phyloP scores from a whole-genome alignment of 1,140 invertebrate genomes.

The Daktulosphaira vitifoliae region DNA sequence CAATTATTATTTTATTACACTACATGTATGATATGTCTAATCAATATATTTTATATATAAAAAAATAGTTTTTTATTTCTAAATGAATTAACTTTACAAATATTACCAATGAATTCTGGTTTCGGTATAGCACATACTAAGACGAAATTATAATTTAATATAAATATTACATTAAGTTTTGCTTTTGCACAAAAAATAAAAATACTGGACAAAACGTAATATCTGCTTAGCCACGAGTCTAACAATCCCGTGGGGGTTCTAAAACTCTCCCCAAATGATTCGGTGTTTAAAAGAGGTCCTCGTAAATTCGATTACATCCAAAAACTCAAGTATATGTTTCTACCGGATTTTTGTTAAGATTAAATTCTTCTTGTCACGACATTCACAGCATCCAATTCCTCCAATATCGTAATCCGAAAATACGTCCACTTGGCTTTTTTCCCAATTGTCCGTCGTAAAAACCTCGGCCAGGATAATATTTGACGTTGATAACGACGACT shows the following conservation, averaged over 20 bases:
- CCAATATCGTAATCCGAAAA: constrained; percentile 28
- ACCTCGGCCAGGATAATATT: constrained; percentile 23
- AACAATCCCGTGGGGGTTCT: constrained; percentile 9
- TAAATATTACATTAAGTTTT: too few relatives aligned
- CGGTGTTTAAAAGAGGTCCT: constrained; percentile 15
- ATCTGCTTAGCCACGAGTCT: neutral
- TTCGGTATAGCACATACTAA: too few relatives aligned
- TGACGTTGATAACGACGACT: constrained; percentile 12
- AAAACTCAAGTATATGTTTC: neutral
- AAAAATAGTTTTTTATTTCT: too few relatives aligned
- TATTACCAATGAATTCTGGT: too few relatives aligned
- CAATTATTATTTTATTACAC: too few relatives aligned
- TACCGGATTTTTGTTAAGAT: constrained; percentile 26
- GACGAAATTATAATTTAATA: too few relatives aligned
- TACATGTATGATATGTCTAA: too few relatives aligned
- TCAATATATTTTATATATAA: too few relatives aligned
- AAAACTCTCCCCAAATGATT: constrained; percentile 7
- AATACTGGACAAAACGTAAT: too few relatives aligned
- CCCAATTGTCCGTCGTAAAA: constrained; percentile 30
- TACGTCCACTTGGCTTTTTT: constrained; percentile 28
- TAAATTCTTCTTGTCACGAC: constrained; percentile 30
- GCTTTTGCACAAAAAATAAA: too few relatives aligned
- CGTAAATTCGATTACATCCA: constrained; percentile 28
- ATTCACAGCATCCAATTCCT: constrained; percentile 11
- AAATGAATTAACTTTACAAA: too few relatives aligned